Conservation (phyloP, 64 coral and sea anemone species). For the Dendrophyllia cribrosa region DNA sequence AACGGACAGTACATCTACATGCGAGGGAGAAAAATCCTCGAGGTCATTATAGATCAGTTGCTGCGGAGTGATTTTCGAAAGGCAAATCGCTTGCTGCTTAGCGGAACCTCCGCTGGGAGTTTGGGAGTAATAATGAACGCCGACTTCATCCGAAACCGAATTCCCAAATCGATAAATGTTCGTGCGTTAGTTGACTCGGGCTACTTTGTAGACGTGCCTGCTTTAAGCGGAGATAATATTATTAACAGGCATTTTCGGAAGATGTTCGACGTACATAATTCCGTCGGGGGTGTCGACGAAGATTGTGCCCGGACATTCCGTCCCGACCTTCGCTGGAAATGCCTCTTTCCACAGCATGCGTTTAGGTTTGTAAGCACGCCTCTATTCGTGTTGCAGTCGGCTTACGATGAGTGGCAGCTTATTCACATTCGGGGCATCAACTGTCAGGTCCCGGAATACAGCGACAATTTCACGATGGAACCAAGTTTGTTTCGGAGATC, state of each 20-base stretch:
- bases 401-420: slow-evolving; percentile 97
- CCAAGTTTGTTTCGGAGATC: slow-evolving; percentile 41
- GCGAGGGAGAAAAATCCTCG: slow-evolving; percentile 86
- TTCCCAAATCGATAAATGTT: slow-evolving; percentile 76
- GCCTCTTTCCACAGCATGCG: slow-evolving; percentile 91
- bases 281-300: slow-evolving; percentile 67
- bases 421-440: slow-evolving; percentile 86
- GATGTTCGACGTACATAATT: slow-evolving; percentile 92
- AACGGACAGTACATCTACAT: slow-evolving; percentile 78
- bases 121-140: slow-evolving; percentile 88
- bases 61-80: slow-evolving; percentile 66
- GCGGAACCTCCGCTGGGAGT: slow-evolving; percentile 90
- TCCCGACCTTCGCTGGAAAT: slow-evolving; percentile 82
- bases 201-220: slow-evolving; percentile 91
- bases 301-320: slow-evolving; percentile 65
- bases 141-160: slow-evolving; percentile 81
- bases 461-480: slow-evolving; percentile 49
- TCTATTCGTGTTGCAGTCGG: slow-evolving; percentile 92
- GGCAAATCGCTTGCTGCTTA: slow-evolving; percentile 80
- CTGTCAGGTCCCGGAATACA: slow-evolving; percentile 85
- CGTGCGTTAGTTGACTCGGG: slow-evolving; percentile 93
- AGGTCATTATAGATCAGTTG: slow-evolving; percentile 82
- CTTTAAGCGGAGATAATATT: slow-evolving; percentile 66
- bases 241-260: slow-evolving; percentile 82
- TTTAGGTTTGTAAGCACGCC: slow-evolving; percentile 87